These are phyloP conservation scores for Poeciliopsis occidentalis DNA, from an alignment of 2,113 vertebrate species.

Conservation along the genomic window DNA sequence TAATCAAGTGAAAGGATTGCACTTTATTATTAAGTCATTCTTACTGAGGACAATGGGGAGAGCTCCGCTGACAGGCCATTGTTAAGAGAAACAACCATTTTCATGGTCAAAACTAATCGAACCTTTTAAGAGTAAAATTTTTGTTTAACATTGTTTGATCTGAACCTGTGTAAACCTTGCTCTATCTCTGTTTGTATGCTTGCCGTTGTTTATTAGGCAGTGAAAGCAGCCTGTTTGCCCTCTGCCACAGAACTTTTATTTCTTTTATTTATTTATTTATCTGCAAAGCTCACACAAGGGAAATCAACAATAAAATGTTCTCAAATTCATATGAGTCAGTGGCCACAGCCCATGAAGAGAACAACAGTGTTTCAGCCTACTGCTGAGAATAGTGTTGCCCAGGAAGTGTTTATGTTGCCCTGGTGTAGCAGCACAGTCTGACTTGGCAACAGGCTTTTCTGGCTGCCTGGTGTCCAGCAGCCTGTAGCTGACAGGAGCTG, in stretches of 20 bases:
- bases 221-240: not conserved
- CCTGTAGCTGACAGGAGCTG: conserved; percentile 21
- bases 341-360: not conserved
- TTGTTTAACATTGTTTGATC: not conserved
- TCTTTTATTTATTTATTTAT: too few species aligned
- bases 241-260: not conserved
- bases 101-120: not conserved
- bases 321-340: not conserved
- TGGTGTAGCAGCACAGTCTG: not conserved
- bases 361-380: not conserved
- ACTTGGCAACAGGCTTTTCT: conserved; percentile 13
- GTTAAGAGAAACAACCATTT: not conserved
- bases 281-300: not conserved
- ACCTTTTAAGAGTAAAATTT: not conserved
- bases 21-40: not conserved
- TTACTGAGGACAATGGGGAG: not conserved
- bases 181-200: not conserved
- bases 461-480: conserved; percentile 9
- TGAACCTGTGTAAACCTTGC: not conserved
- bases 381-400: conserved; percentile 15
- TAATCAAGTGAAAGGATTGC: not conserved
- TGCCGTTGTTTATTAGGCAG: not conserved
- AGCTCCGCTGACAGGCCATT: not conserved
- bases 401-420: conserved; percentile 4
- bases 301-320: not conserved